Evolutionary conservation across 2,797 vertebrate species (phyloP).

Genomic region (Platyrinchus mystaceus): DNA sequence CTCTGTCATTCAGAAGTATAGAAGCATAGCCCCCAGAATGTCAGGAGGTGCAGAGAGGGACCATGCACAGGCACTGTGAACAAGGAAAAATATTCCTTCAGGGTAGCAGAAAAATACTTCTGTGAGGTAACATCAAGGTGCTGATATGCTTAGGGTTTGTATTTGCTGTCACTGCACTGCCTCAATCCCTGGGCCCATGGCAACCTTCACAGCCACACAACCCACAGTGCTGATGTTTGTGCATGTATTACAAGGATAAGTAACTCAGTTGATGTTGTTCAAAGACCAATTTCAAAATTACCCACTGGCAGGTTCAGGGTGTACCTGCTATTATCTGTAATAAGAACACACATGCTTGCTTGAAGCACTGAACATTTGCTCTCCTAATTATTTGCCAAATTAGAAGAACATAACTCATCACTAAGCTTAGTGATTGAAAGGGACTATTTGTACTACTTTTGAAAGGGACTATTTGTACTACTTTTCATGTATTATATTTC

Average conservation of each 20-base stretch:
- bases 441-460: neutral
- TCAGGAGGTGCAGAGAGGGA: neutral
- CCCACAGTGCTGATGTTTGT: rapidly evolving
- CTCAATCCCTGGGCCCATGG: neutral
- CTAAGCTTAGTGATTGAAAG: neutral
- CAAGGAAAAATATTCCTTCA: neutral
- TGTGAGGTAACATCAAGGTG: neutral
- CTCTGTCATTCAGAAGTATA: neutral
- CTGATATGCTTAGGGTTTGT: neutral
- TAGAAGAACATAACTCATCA: neutral
- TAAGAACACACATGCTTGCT: neutral
- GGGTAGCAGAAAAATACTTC: neutral
- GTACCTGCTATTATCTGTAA: neutral
- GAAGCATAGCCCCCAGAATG: neutral
- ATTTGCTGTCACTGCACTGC: rapidly evolving
- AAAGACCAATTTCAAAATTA: neutral
- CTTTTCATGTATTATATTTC: neutral
- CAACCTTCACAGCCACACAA: neutral
- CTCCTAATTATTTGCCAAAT: neutral
- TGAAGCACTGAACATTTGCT: neutral
- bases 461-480: neutral
- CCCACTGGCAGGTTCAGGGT: neutral
- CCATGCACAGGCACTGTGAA: rapidly evolving
- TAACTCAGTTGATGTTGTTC: neutral
- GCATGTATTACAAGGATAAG: rapidly evolving